phyloP scores from a whole-genome alignment of 2,113 vertebrate genomes.

The Pithys albifrons region DNA sequence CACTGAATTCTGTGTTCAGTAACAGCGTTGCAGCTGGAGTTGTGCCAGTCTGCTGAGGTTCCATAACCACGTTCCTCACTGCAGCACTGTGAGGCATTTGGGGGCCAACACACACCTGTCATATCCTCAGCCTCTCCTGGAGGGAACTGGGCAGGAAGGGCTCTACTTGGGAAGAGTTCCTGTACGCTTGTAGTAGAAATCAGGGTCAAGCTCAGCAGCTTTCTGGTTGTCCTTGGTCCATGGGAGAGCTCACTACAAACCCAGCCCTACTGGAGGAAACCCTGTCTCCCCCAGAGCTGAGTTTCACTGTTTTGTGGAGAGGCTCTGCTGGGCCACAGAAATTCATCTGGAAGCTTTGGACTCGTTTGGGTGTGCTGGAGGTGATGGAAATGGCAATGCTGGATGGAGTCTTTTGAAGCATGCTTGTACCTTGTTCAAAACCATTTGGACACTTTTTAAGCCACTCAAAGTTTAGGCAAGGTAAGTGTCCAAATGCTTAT shows the following conservation, averaged over 20 bases:
- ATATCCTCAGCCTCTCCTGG: not conserved
- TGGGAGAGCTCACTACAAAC: not conserved
- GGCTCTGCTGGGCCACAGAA: not conserved
- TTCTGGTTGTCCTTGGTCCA: not conserved
- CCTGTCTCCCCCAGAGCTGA: not conserved
- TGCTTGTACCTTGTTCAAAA: not conserved
- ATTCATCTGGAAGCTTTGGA: not conserved
- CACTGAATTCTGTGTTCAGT: not conserved
- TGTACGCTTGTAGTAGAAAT: not conserved
- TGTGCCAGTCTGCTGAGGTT: rapidly evolving
- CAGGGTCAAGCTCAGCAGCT: not conserved
- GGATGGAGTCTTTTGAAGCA: not conserved
- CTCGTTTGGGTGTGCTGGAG: not conserved
- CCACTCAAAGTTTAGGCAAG: not conserved
- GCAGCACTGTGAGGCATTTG: not conserved
- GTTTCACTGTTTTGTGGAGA: not conserved
- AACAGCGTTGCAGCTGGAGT: not conserved
- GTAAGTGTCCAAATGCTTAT: not conserved
- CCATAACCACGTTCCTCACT: not conserved
- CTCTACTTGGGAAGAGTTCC: not conserved
- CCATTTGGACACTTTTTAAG: not conserved
- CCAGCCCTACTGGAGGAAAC: not conserved
- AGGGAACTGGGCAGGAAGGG: not conserved
- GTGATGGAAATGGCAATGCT: not conserved
- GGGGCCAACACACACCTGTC: not conserved